phyloP scores from a whole-genome alignment of 1,140 invertebrate species.

The Drosophila pruinosa region DNA sequence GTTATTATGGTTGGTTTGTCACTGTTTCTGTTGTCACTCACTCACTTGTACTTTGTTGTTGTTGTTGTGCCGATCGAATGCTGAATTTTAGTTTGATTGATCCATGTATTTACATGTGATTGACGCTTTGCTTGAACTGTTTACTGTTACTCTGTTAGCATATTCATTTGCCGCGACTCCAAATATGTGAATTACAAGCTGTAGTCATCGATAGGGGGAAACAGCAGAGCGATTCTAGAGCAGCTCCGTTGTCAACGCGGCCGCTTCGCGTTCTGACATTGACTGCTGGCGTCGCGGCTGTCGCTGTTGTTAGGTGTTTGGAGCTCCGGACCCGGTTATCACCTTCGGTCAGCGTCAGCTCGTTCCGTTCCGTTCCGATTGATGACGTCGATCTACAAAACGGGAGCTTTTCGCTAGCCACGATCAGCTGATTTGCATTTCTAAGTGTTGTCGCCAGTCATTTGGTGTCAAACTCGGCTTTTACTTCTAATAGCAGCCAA shows the following conservation, averaged over 20 bases:
- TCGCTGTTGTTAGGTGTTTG: slow-evolving; percentile 30
- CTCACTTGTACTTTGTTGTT: too few species aligned
- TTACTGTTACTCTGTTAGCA: slow-evolving; percentile 27
- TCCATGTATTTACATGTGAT: slow-evolving; percentile 11
- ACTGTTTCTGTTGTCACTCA: slow-evolving; percentile 17
- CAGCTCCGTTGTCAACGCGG: slow-evolving; percentile 74
- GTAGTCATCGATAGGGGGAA: background rate
- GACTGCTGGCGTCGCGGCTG: slow-evolving; percentile 51
- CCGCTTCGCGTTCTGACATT: slow-evolving; percentile 74
- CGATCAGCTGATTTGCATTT: slow-evolving; percentile 52
- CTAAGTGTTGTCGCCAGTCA: background rate
- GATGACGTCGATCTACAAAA: slow-evolving; percentile 56
- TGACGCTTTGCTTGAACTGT: slow-evolving; percentile 26
- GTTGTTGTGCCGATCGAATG: slow-evolving; percentile 12
- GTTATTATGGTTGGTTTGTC: background rate
- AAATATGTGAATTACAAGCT: slow-evolving; percentile 15
- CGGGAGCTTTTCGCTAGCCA: slow-evolving; percentile 16
- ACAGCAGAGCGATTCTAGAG: slow-evolving; percentile 51
- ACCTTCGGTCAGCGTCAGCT: slow-evolving; percentile 34
- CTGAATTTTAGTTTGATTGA: slow-evolving; percentile 5
- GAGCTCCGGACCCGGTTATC: slow-evolving; percentile 43
- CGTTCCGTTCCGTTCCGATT: slow-evolving; percentile 54
- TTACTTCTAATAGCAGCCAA: background rate
- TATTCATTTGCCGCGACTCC: slow-evolving; percentile 6
- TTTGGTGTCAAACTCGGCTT: background rate